Evolutionary conservation across 2,888 invertebrate genomes (phyloP).

Genomic region (Xestia ashworthii): DNA sequence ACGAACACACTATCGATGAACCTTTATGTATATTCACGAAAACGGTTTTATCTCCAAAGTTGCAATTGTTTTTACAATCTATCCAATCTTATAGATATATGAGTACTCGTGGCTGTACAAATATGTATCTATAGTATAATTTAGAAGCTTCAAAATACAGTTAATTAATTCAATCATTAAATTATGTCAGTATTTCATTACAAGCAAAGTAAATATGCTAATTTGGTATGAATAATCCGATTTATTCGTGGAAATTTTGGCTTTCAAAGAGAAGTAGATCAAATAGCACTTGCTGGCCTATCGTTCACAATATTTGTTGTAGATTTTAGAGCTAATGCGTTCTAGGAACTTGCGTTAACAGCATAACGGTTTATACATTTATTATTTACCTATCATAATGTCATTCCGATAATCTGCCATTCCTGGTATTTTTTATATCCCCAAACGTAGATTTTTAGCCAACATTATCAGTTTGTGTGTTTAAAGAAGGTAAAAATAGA

Average conservation of each 20-base stretch:
- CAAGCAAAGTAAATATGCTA: constrained; percentile 35
- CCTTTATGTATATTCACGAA: not conserved
- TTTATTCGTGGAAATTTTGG: constrained; percentile 28
- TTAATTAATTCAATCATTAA: constrained; percentile 16
- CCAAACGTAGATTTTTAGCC: not conserved
- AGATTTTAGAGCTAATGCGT: constrained; percentile 32
- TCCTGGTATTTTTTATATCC: not conserved
- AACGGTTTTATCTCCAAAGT: not conserved
- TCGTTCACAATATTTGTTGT: constrained; percentile 29
- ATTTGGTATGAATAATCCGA: constrained; percentile 37
- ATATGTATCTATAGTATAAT: not conserved
- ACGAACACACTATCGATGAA: not conserved
- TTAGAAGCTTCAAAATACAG: not conserved
- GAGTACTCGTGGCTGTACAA: not conserved
- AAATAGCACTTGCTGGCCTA: constrained; percentile 35
- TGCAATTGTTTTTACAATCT: not conserved
- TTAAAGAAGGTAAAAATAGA: not conserved
- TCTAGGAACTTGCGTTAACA: constrained; percentile 33
- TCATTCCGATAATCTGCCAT: constrained; percentile 8
- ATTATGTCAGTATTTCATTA: constrained; percentile 23
- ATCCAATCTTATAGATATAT: not conserved
- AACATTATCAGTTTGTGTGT: not conserved
- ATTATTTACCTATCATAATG: constrained; percentile 27
- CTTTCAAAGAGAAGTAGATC: constrained; percentile 36
- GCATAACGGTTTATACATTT: not conserved